These are phyloP conservation scores for Mesoligia furuncula DNA, from an alignment of 2,888 invertebrate genomes.

Conservation along the genomic window DNA sequence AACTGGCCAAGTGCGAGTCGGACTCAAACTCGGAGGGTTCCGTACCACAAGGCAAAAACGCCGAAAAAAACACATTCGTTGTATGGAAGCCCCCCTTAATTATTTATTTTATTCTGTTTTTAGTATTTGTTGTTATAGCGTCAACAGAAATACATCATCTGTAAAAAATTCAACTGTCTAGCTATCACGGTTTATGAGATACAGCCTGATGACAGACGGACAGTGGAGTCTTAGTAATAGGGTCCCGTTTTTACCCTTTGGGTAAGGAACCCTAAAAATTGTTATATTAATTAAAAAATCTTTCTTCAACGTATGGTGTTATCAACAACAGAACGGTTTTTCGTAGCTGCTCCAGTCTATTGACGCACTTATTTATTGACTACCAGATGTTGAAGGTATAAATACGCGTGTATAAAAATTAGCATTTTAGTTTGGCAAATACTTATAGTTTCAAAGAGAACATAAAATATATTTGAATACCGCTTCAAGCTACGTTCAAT, in stretches of 20 bases:
- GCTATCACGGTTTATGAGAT: no score
- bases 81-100: no score
- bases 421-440: conserved; percentile 22
- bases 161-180: no score
- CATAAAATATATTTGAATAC: conserved; percentile 7
- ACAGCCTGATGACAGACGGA: no score
- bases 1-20: neutral
- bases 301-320: conserved; percentile 40
- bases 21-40: no score
- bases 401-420: conserved; percentile 56
- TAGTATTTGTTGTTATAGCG: no score
- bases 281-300: conserved; percentile 26
- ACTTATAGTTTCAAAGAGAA: conserved; percentile 47
- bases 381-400: conserved; percentile 61
- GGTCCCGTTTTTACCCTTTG: no score
- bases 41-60: no score
- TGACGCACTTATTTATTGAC: conserved; percentile 51
- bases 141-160: no score
- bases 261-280: neutral
- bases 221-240: no score
- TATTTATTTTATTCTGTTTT: no score
- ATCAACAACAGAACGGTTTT: conserved; percentile 44
- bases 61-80: no score
- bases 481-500: conserved; percentile 15
- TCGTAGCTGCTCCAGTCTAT: conserved; percentile 35